These are phyloP conservation scores for Therioaphis trifolii DNA, from an alignment of 2,888 invertebrate genomes.

Conservation along the genomic window DNA sequence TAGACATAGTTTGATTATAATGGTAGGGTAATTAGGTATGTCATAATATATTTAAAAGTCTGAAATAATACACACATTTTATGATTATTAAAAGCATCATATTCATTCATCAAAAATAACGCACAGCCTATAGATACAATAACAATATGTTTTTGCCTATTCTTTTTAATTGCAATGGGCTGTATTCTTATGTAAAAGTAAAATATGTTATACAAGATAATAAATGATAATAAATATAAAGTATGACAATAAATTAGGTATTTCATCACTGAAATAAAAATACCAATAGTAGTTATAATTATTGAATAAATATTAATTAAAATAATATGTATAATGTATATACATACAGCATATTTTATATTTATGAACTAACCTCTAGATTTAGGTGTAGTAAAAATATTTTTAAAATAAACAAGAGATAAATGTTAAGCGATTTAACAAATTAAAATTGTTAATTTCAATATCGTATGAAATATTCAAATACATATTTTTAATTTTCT, in stretches of 20 bases:
- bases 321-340: not conserved
- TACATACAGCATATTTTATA: slow-evolving; percentile 6
- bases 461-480: slow-evolving; percentile 53
- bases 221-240: slow-evolving; percentile 46
- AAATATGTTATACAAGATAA: slow-evolving; percentile 57
- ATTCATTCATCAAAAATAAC: slow-evolving; percentile 62
- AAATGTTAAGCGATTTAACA: slow-evolving; percentile 52
- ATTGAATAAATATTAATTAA: slow-evolving; percentile 50
- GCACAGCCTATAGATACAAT: slow-evolving; percentile 58
- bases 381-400: slow-evolving; percentile 41
- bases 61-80: slow-evolving; percentile 17
- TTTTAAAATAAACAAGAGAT: slow-evolving; percentile 44
- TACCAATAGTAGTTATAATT: slow-evolving; percentile 53
- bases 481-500: slow-evolving; percentile 41
- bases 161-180: slow-evolving; percentile 50
- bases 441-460: slow-evolving; percentile 57
- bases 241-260: slow-evolving; percentile 47
- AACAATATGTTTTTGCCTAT: slow-evolving; percentile 55
- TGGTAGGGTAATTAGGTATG: too few relatives aligned
- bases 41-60: too few relatives aligned
- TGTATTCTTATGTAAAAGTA: slow-evolving; percentile 52
- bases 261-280: slow-evolving; percentile 48
- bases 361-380: slow-evolving; percentile 30
- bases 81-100: slow-evolving; percentile 58
- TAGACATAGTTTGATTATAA: too few relatives aligned